Evolutionary conservation across 1,140 invertebrate genomes (phyloP), one percentile per base, ranked within the genome.

Genomic region (Diabrotica undecimpunctata): DNA sequence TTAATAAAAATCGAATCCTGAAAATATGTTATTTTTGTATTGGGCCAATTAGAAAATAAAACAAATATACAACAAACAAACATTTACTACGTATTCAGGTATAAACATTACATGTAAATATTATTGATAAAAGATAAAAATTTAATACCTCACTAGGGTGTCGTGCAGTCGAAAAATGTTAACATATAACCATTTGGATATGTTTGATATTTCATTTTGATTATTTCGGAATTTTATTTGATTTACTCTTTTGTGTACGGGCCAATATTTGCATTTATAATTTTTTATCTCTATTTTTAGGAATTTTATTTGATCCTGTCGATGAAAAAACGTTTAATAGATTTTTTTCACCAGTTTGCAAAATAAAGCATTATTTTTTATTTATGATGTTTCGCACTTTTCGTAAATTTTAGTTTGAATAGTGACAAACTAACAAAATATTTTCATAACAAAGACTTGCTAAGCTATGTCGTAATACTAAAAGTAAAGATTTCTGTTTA

Each of bases 1-100:
- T n/a, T n/a, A 25, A 25, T 25, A 25, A 25, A 4, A 25, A 25
- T 25, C 1, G 25, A 25, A 25, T 25, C 25, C 4, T 25, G 25
- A 4, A 25, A 25, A 2, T 25, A 1, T 25, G 25, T 25, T 25
- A 25, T 25, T 25, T 25, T 4, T 1, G 25, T 25, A 25, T 25
- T 25, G 25, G 25, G n/a, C 6, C 8, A 5, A 46, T n/a, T 10
- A 46, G 25, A 50, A 50, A 50, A 50, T 62, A 38, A 54, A 63
- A 66, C 61, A 58, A 65, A 56, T 62, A 58, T 70, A 69, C 66
- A 73, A 72, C 68, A 73, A 73, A 73, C 70, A 68, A 68, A 56
- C 64, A 66, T 64, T 62, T 41, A 65, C 67, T 58, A 61, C 61
- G 39, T 64, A 66, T 71, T 66, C 71, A 65, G 66, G 66, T 69